These are phyloP conservation scores for Bergia sp. DNA, from an alignment of 92 coral and sea anemone genomes.

Conservation along the genomic window DNA sequence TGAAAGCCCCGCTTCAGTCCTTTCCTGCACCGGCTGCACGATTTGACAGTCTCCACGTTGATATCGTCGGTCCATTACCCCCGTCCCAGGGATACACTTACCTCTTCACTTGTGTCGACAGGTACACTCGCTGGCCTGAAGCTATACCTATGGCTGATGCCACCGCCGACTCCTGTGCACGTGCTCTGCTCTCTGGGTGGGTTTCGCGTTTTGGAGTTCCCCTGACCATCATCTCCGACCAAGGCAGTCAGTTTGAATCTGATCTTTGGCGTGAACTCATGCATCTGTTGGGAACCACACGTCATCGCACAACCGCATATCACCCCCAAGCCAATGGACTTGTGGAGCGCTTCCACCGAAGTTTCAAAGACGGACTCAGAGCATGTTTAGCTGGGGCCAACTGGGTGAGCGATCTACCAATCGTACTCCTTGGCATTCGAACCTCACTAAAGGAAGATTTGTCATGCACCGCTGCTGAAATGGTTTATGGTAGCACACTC, in stretches of 20 bases:
- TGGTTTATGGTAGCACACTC: conserved; percentile 56
- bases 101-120: conserved; percentile 55
- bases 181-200: conserved; percentile 55
- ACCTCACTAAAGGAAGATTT: conserved; percentile 54
- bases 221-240: conserved; percentile 53
- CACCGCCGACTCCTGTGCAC: conserved; percentile 55
- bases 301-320: conserved; percentile 62
- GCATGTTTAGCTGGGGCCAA: conserved; percentile 41
- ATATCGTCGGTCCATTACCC: conserved; percentile 24
- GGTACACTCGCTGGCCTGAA: conserved; percentile 61
- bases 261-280: conserved; percentile 59
- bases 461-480: conserved; percentile 51
- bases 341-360: conserved; percentile 62
- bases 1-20: conserved; percentile 21
- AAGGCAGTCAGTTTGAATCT: conserved; percentile 59
- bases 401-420: conserved; percentile 49
- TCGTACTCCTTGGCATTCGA: conserved; percentile 61
- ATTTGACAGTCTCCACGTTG: conserved; percentile 35
- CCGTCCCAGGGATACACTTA: conserved; percentile 53
- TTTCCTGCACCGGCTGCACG: conserved; percentile 15
- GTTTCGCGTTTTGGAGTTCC: conserved; percentile 55
- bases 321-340: conserved; percentile 62
- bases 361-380: conserved; percentile 47
- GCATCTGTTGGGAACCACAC: conserved; percentile 57
- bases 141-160: conserved; percentile 59